phyloP scores from a whole-genome alignment of 2,888 invertebrate genomes.

The Microplitis manilae region DNA sequence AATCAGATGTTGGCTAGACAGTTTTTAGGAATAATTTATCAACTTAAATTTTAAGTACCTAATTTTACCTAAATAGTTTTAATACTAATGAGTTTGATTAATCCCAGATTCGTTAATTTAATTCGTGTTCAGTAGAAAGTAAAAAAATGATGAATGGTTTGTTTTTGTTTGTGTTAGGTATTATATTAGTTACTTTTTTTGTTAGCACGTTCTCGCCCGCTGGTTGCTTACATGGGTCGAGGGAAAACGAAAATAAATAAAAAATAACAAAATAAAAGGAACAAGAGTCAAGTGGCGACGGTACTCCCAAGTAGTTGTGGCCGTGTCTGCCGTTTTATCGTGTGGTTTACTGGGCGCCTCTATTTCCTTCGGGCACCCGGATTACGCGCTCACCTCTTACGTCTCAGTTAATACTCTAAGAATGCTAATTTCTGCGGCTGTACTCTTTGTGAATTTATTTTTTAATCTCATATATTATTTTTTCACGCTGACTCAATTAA shows the following conservation, averaged over 20 bases:
- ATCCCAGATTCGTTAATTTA: background rate
- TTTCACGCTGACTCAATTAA: conserved; percentile 17
- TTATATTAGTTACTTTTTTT: conserved; percentile 11
- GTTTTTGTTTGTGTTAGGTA: background rate
- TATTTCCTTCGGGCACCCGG: conserved; percentile 25
- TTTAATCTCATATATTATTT: background rate
- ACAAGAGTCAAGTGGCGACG: conserved; percentile 44
- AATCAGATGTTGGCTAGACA: too few relatives aligned
- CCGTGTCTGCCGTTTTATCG: conserved; percentile 61
- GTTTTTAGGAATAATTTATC: too few relatives aligned
- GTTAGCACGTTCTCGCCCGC: background rate
- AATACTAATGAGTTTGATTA: too few relatives aligned
- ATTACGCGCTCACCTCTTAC: conserved; percentile 47
- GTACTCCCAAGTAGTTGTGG: conserved; percentile 38
- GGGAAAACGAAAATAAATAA: conserved; percentile 43
- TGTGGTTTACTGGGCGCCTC: conserved; percentile 63
- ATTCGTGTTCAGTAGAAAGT: background rate
- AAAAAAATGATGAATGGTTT: background rate
- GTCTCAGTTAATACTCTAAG: conserved; percentile 51
- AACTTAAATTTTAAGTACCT: too few relatives aligned
- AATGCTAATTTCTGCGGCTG: conserved; percentile 65
- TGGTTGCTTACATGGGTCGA: conserved; percentile 19
- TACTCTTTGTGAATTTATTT: conserved; percentile 44
- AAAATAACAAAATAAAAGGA: conserved; percentile 38
- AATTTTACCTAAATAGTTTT: too few relatives aligned